Evolutionary conservation across 2,888 invertebrate genomes (phyloP).

Genomic region (Diarsia mendica): DNA sequence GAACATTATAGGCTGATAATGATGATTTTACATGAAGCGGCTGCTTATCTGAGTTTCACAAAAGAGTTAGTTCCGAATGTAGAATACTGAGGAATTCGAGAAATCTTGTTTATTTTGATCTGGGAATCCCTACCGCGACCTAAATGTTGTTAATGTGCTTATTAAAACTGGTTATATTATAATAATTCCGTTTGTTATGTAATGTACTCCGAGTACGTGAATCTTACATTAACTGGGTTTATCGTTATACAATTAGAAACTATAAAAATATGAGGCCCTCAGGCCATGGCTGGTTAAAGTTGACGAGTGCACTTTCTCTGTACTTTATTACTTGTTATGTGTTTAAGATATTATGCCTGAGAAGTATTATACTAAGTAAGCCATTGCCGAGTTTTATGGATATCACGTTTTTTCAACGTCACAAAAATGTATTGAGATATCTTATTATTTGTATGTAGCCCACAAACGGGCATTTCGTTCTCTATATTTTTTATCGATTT

Average conservation of each 20-base stretch:
- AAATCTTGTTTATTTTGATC: not conserved
- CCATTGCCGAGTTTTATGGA: not conserved
- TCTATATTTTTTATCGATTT: not conserved
- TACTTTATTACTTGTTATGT: slow-evolving; percentile 14
- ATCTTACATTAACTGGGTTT: not conserved
- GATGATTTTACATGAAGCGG: too few relatives aligned
- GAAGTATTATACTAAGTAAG: not conserved
- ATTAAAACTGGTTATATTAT: not conserved
- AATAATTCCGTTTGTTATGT: slow-evolving; percentile 17
- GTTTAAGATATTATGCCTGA: not conserved
- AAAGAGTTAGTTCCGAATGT: too few relatives aligned
- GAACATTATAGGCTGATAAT: too few relatives aligned
- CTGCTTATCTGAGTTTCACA: too few relatives aligned
- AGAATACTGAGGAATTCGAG: too few relatives aligned
- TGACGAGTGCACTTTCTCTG: slow-evolving; percentile 45
- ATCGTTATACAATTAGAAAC: slow-evolving; percentile 32
- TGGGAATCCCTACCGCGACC: not conserved
- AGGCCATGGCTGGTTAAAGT: slow-evolving; percentile 15
- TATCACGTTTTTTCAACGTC: not conserved
- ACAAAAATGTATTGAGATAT: not conserved
- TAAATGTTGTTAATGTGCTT: not conserved
- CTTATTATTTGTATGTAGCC: not conserved
- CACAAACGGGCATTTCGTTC: not conserved
- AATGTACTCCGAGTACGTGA: slow-evolving; percentile 8
- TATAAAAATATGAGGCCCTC: slow-evolving; percentile 19